Base-by-base conservation (phyloP, 2,113 vertebrate genomes). In the Trogon melanurus region DNA sequence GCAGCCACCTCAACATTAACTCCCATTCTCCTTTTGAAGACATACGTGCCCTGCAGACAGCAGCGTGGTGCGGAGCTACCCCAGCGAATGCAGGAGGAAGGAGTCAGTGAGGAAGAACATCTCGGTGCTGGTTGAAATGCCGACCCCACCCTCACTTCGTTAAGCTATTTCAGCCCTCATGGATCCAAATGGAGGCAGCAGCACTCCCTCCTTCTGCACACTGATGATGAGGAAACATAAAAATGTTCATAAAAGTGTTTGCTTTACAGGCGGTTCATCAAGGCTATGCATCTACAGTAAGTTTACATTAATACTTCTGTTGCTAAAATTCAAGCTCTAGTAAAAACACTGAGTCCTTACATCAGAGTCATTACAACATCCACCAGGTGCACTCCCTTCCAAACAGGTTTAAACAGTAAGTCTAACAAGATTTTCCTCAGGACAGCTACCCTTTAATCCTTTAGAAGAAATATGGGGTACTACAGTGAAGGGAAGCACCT, bases 71-170 rank as follows among this genome's bases (percentile, higher is more conserved):
- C 23, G 22, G 60, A 50, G 41, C 32, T 22, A 16, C 6, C 64
- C 10, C 15, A 14, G 64, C 51, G 5, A 56, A 15, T 1, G 3
- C 30, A 5, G 3, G 18, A 56, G 23, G 58, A 53, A 47, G 65
- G 1, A 1, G 22, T 4, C 58, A 56, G 22, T 11, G 0, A 1
- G 48, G 71, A 89, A 62, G 32, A 27, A 5, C 25, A 7, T 17
- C 58, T 53, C 32, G 0, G 10, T 0, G 18, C 5, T 20, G 23
- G 22, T 23, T 7, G 45, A 3, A 36, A 4, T 1, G n/a, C 12
- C 85, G 71, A 9, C 27, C 25, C 29, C 48, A 61, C 1, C 32
- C 25, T 8, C 0, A 0, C 36, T 60, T 65, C 5, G 2, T 6
- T 9, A 32, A 32, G 45, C 21, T 30, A 29, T 9, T 82, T 61